Conservation (phyloP, 2,113 vertebrate genomes). For the Bubalus kerabau region DNA sequence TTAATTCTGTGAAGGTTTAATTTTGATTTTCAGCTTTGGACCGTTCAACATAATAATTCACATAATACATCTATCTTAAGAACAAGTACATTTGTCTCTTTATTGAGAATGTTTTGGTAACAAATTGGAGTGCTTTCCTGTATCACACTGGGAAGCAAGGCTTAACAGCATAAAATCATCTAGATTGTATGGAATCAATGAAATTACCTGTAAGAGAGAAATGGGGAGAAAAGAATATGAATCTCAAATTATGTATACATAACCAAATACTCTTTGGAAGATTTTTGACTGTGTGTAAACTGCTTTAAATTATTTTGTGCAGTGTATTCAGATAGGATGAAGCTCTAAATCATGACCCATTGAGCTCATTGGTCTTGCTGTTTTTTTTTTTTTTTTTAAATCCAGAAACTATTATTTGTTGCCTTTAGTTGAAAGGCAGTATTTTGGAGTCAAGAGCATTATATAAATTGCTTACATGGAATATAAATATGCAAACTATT, state of each 20-base stretch:
- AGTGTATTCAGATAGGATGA: not conserved
- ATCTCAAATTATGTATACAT: not conserved
- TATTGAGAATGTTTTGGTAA: not conserved
- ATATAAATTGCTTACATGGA: not conserved
- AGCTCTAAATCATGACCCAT: not conserved
- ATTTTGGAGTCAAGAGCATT: not conserved
- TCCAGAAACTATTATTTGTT: not conserved
- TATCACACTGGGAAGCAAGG: not conserved
- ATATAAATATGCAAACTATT: not conserved
- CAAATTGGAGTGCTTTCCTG: not conserved
- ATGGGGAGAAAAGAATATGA: not conserved
- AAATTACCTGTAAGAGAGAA: not conserved
- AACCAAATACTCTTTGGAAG: not conserved
- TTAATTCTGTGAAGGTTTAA: slow-evolving; percentile 22
- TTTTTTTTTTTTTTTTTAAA: not conserved
- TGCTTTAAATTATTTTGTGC: not conserved
- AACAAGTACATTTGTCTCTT: not conserved
- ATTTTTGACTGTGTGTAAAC: not conserved
- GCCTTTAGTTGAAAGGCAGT: not conserved
- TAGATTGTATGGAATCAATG: not conserved
- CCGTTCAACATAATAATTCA: not conserved
- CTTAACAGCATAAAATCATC: not conserved
- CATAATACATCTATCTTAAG: not conserved
- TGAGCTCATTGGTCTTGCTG: not conserved
- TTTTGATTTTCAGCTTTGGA: slow-evolving; percentile 1